A percentile compares a stretch with the other conserved stretches of the same genome.
Conservation (phyloP, 53 echinoderm and acorn worm genomes). For the Crossaster papposus region DNA sequence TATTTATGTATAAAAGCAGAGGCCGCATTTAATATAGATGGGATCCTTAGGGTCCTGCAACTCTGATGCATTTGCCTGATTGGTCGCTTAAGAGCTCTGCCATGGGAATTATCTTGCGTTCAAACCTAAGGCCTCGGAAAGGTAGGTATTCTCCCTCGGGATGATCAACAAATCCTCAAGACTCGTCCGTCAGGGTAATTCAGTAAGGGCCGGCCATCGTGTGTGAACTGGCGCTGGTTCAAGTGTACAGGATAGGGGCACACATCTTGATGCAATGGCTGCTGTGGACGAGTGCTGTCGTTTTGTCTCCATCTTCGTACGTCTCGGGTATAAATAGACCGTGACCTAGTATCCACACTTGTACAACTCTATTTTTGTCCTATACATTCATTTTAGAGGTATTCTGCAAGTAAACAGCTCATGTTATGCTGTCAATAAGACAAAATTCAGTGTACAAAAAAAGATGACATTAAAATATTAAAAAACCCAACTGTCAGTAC, state of each 20-base stretch:
- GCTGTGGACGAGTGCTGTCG: not conserved
- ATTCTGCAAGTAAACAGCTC: too few species aligned
- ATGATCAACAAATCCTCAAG: conserved; percentile 29
- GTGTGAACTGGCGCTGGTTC: conserved; percentile 19
- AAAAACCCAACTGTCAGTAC: too few species aligned
- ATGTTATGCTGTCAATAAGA: too few species aligned
- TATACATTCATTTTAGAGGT: not conserved
- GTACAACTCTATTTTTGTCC: not conserved
- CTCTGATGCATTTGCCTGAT: conserved; percentile 24
- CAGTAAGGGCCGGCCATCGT: conserved; percentile 22
- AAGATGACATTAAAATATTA: too few species aligned
- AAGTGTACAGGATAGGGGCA: conserved; percentile 11
- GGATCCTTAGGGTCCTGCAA: not conserved
- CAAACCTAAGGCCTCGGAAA: not conserved
- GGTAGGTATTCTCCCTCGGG: conserved; percentile 24
- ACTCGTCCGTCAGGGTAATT: conserved; percentile 35
- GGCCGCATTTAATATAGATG: conserved; percentile 7
- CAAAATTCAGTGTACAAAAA: too few species aligned
- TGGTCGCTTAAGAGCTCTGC: conserved; percentile 22
- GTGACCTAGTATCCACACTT: not conserved
- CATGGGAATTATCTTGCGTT: not conserved
- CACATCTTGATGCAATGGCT: conserved; percentile 13
- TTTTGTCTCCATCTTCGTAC: not conserved
- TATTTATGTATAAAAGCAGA: not conserved
- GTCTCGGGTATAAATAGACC: conserved; percentile 14